Conservation (phyloP, 2,797 vertebrate species). For the Acanthurus lineatus region DNA sequence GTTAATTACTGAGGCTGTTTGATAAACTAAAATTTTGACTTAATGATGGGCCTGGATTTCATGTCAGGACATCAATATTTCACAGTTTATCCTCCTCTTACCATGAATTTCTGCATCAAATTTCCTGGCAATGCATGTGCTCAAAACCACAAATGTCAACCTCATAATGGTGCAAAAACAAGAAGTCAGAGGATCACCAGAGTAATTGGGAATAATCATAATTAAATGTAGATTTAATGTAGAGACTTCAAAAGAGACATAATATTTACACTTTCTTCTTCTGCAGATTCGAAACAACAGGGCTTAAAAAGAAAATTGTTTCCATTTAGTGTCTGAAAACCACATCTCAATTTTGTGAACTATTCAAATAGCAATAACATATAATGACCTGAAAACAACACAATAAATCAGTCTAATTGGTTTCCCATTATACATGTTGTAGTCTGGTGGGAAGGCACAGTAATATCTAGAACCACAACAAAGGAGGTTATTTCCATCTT, state of each 20-base stretch:
- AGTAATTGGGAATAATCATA: background rate
- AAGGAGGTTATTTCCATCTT: conserved; percentile 9
- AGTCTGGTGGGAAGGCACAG: conserved; percentile 10
- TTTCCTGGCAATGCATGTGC: background rate
- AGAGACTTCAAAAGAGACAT: background rate
- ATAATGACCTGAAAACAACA: background rate
- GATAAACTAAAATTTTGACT: background rate
- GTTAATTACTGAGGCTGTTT: too few species aligned
- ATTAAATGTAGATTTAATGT: background rate
- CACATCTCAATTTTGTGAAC: background rate
- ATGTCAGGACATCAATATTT: background rate
- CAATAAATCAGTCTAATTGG: background rate
- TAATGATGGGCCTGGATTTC: background rate
- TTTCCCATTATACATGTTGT: background rate
- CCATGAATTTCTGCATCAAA: background rate
- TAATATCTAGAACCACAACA: conserved; percentile 10
- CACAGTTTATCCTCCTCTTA: background rate
- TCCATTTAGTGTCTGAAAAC: background rate
- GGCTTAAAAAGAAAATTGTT: background rate
- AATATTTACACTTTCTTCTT: background rate
- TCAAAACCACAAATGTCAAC: too few species aligned
- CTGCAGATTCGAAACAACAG: background rate
- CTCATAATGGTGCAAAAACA: background rate
- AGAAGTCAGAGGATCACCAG: background rate
- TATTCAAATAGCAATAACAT: background rate